Evolutionary conservation across 2,888 invertebrate genomes (phyloP).

Genomic region (Phyllotreta cruciferae): DNA sequence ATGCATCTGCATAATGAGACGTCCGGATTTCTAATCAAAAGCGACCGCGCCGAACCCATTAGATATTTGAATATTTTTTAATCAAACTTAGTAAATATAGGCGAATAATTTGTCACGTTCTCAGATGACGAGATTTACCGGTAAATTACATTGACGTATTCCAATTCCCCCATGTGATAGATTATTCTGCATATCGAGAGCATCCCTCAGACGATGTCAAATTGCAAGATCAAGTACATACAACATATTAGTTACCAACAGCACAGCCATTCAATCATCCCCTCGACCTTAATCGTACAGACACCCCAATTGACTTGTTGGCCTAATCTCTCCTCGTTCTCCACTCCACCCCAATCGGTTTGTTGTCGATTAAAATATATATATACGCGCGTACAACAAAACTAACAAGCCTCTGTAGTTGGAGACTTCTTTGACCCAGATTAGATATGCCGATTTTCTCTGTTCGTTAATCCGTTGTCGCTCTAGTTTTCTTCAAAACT

Average conservation of each 20-base stretch:
- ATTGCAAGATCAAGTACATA: slow-evolving; percentile 29
- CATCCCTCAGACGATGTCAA: slow-evolving; percentile 26
- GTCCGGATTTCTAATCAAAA: background rate
- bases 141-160: slow-evolving; percentile 22
- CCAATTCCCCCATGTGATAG: slow-evolving; percentile 12
- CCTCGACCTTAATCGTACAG: slow-evolving; percentile 4
- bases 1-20: slow-evolving; percentile 23
- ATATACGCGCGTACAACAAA: no score
- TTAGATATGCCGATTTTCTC: no score
- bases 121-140: slow-evolving; percentile 23
- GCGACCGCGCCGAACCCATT: slow-evolving; percentile 13
- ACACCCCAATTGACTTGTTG: no score
- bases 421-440: no score
- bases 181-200: slow-evolving; percentile 20
- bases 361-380: no score
- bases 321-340: no score
- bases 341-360: no score
- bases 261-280: slow-evolving; percentile 15
- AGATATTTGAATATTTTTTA: slow-evolving; percentile 18
- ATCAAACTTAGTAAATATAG: slow-evolving; percentile 2
- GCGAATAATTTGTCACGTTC: slow-evolving; percentile 25
- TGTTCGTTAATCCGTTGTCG: no score
- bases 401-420: no score
- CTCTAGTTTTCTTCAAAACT: no score
- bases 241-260: slow-evolving; percentile 25